These are phyloP conservation scores for Rhinogobius similis DNA, from an alignment of 2,113 vertebrate species.

Conservation along the genomic window DNA sequence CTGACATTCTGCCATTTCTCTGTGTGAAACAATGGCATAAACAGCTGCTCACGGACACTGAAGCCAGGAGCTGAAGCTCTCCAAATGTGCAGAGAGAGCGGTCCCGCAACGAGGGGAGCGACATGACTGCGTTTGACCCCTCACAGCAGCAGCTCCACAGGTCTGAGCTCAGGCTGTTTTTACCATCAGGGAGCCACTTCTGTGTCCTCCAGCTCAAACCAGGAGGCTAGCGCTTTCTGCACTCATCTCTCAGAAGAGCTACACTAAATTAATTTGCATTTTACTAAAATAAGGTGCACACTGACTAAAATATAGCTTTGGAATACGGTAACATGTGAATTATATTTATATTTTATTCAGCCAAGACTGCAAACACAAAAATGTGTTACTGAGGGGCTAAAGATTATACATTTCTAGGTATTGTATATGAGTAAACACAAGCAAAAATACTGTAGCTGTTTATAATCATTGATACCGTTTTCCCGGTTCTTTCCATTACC, in stretches of 20 bases:
- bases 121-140: constrained; percentile 47
- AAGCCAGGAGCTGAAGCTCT: constrained; percentile 58
- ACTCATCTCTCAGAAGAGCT: constrained; percentile 23
- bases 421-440: neutral
- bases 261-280: constrained; percentile 34
- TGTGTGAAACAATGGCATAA: constrained; percentile 59
- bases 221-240: constrained; percentile 21
- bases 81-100: constrained; percentile 56
- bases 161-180: constrained; percentile 52
- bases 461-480: neutral
- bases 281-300: constrained; percentile 17
- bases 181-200: constrained; percentile 52
- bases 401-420: neutral
- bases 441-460: neutral
- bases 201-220: constrained; percentile 23
- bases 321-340: neutral
- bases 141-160: constrained; percentile 54
- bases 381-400: neutral
- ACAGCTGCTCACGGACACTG: constrained; percentile 62
- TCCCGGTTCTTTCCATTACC: neutral
- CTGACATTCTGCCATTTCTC: constrained; percentile 65
- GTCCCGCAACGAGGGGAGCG: constrained; percentile 40
- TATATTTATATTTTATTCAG: neutral
- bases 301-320: neutral
- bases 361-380: neutral